Conservation (phyloP, 2,797 vertebrate genomes). For the Nothura maculosa region DNA sequence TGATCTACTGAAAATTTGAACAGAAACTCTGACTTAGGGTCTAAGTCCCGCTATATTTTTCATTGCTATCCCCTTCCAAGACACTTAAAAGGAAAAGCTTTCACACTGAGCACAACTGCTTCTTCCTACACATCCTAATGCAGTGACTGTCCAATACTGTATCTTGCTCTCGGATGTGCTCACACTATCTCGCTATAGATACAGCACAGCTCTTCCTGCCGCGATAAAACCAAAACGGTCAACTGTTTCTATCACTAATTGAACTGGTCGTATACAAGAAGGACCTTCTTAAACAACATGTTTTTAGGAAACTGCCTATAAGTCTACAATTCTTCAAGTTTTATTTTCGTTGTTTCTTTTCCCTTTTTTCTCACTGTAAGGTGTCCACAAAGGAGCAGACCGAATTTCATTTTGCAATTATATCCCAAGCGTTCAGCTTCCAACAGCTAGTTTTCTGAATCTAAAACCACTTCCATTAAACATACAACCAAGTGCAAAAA, state of each 20-base stretch:
- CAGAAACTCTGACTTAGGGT: background rate
- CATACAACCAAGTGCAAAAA: background rate
- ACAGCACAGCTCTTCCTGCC: accelerated
- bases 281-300: background rate
- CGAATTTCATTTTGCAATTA: background rate
- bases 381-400: background rate
- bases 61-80: background rate
- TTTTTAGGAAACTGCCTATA: background rate
- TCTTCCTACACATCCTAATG: background rate
- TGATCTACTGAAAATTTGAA: background rate
- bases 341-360: background rate
- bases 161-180: background rate
- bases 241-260: background rate
- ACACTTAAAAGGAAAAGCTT: background rate
- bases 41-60: background rate
- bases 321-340: accelerated
- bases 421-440: background rate
- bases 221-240: background rate
- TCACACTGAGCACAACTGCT: background rate
- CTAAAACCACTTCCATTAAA: background rate
- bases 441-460: background rate
- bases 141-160: accelerated
- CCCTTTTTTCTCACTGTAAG: background rate
- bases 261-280: background rate
- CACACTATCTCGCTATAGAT: background rate